Evolutionary conservation across 1,140 invertebrate genomes (phyloP).

Genomic region (Eulimnadia texana): DNA sequence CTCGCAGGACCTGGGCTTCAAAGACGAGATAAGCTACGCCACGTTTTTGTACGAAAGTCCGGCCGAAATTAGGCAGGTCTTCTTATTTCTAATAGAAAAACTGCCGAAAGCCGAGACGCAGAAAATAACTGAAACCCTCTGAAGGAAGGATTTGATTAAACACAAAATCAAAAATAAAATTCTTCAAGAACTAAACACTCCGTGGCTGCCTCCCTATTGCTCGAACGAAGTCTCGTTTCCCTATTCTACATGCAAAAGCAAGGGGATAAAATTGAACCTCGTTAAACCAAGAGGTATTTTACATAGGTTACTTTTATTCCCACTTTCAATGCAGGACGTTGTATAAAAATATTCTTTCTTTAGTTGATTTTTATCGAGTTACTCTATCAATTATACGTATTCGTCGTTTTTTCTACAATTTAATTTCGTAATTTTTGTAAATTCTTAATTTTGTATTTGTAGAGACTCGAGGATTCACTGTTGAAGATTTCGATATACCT

Average conservation of each 20-base stretch:
- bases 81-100: slow-evolving; percentile 85
- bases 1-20: slow-evolving; percentile 67
- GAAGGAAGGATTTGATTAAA: background rate
- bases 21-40: slow-evolving; percentile 86
- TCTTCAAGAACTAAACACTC: background rate
- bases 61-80: slow-evolving; percentile 63
- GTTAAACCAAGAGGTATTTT: background rate
- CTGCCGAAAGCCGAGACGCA: slow-evolving; percentile 51
- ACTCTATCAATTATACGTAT: too few relatives aligned
- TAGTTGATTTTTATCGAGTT: too few relatives aligned
- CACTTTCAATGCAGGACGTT: too few relatives aligned
- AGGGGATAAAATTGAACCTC: background rate
- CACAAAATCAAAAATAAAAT: background rate
- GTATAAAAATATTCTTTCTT: too few relatives aligned
- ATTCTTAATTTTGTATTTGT: background rate
- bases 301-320: too few relatives aligned
- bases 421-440: background rate
- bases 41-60: slow-evolving; percentile 87
- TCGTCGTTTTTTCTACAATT: slow-evolving; percentile 6
- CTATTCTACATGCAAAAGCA: background rate
- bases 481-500: background rate
- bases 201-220: background rate
- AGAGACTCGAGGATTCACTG: background rate
- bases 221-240: background rate
- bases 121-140: too few relatives aligned